Evolutionary conservation across 2,113 vertebrate genomes (phyloP), one percentile per base, ranked within the genome.

Genomic region (Rhipidura dahli): DNA sequence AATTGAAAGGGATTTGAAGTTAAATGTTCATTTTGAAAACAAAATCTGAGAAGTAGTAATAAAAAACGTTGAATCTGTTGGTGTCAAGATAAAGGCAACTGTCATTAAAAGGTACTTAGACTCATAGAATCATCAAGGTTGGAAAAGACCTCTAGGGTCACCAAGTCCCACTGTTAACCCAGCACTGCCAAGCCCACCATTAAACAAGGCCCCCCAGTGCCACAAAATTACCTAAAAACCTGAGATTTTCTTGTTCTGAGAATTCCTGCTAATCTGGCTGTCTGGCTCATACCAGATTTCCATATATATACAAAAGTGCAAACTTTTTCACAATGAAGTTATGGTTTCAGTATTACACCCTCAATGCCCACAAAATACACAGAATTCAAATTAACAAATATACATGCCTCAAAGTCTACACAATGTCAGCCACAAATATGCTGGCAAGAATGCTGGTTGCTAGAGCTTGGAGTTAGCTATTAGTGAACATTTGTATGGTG

Each of bases 341-440:
- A 66, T 75, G 84, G 83, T 93, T 95, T 90, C 44, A 60, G 39
- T 37, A 76, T 83, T 96, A 42, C 65, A 65, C 59, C 76, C 92
- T 90, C 39, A 37, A n/a, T 95, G 90, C 92, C 97, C 97, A 85
- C 96, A 97, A 84, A 96, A 84, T 73, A 95, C 83, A 93, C 76
- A 93, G 77, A 93, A 93, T 96, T 92, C 92, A 95, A 93, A 90
- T 73, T 95, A 92, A 96, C 88, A 95, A 96, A 95, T 50, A 87
- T 27, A 85, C 78, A 80, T 85, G 83, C 91, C 92, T 93, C 40
- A 93, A 89, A 84, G 73, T 94, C 95, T 89, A 70, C 89, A 90
- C 83, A 75, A 79, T 66, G 28, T 78, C 22, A 44, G 90, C 97
- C 97, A 97, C 97, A 97, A 97, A 77, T 88, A 95, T 97, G 96